Evolutionary conservation across 2,888 invertebrate genomes (phyloP).

Genomic region (Flexamia atlantica): DNA sequence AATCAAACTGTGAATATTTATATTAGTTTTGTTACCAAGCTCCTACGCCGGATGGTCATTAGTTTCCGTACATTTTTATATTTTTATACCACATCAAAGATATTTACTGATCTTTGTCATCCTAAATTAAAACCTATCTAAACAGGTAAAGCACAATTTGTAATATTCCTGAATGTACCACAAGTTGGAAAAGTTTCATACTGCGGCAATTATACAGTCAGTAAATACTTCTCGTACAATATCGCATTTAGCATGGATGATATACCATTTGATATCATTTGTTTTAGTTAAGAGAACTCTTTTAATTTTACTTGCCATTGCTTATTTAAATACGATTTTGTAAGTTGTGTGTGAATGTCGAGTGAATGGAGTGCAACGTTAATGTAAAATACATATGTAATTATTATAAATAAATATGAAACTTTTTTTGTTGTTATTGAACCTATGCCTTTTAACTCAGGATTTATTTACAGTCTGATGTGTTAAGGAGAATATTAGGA

Average conservation of each 20-base stretch:
- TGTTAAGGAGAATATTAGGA: no score
- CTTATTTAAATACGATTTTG: constrained; percentile 45
- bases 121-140: no score
- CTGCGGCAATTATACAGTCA: not conserved
- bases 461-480: no score
- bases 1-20: constrained; percentile 55
- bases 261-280: not conserved
- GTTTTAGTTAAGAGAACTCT: not conserved
- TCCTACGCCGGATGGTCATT: constrained; percentile 9
- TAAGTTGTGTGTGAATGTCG: constrained; percentile 24
- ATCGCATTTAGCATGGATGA: not conserved
- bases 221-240: not conserved
- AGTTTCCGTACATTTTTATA: not conserved
- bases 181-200: not conserved
- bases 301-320: constrained; percentile 45
- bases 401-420: constrained; percentile 51
- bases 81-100: not conserved
- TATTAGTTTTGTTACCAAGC: constrained; percentile 49
- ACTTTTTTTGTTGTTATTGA: no score
- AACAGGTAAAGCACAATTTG: no score
- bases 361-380: not conserved
- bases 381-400: constrained; percentile 49
- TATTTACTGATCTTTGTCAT: no score
- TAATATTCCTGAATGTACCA: no score
- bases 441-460: no score